Evolutionary conservation across 2,797 vertebrate species (phyloP).

Genomic region (Hyperoplus immaculatus): DNA sequence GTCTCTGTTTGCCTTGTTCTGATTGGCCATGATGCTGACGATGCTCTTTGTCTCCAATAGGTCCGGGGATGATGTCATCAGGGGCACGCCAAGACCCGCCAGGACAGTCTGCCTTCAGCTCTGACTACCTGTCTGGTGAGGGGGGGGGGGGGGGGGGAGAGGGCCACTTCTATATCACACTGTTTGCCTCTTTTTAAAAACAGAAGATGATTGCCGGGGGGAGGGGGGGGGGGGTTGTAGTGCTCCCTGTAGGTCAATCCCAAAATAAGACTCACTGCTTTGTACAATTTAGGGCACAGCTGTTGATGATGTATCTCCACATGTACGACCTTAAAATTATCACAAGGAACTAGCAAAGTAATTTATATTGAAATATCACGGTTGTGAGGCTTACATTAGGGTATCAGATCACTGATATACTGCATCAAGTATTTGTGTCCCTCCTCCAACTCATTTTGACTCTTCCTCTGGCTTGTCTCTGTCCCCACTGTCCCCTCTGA

Average conservation of each 20-base stretch:
- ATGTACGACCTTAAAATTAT: neutral
- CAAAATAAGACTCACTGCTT: neutral
- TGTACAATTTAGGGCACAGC: neutral
- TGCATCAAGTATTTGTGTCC: neutral
- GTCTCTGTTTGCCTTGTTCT: neutral
- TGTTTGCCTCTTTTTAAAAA: neutral
- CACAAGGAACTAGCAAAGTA: accelerated
- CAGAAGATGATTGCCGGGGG: neutral
- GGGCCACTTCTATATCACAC: neutral
- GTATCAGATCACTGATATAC: neutral
- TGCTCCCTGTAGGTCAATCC: neutral
- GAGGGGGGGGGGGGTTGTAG: neutral
- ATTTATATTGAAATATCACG: neutral
- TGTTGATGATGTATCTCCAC: neutral
- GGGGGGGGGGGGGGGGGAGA: conserved; percentile 22
- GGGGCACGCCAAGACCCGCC: conserved; percentile 76
- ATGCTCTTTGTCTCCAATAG: conserved; percentile 49
- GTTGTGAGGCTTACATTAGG: neutral
- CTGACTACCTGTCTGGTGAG: conserved; percentile 85
- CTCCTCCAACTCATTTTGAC: conserved; percentile 12
- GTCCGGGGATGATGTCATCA: conserved; percentile 74
- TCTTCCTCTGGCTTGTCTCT: neutral
- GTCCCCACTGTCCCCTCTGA: conserved; percentile 8
- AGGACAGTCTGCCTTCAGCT: conserved; percentile 76
- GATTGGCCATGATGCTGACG: neutral